Evolutionary conservation across 2,113 vertebrate species (phyloP).

Genomic region (Marcusenius ussheri): DNA sequence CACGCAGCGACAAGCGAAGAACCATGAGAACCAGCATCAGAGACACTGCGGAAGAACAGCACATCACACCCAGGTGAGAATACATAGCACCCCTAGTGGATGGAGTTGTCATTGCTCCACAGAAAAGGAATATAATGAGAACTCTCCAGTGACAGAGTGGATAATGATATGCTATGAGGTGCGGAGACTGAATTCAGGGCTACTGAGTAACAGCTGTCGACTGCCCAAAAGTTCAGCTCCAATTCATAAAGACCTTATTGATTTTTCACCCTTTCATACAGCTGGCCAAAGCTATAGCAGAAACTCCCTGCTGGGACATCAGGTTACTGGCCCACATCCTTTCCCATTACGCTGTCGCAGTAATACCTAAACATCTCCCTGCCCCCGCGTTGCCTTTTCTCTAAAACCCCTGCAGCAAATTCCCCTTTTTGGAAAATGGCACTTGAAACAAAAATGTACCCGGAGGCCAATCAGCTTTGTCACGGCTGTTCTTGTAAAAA

Average conservation of each 20-base stretch:
- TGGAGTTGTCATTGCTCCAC: not conserved
- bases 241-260: not conserved
- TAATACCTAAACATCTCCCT: not conserved
- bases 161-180: not conserved
- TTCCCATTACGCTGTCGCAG: not conserved
- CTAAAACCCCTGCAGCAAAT: not conserved
- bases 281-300: not conserved
- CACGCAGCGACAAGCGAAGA: not conserved
- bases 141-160: not conserved
- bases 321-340: not conserved
- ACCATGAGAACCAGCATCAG: not conserved
- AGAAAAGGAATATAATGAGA: not conserved
- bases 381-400: not conserved
- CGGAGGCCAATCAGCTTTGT: not conserved
- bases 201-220: not conserved
- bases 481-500: not conserved
- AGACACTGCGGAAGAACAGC: not conserved
- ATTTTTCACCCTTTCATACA: not conserved
- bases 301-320: not conserved
- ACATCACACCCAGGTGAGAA: not conserved
- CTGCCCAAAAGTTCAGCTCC: not conserved
- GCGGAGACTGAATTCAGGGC: not conserved
- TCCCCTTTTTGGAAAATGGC: not conserved
- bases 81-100: constrained; percentile 13
- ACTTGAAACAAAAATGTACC: constrained; percentile 2